These are phyloP conservation scores for Origma solitaria DNA, from an alignment of 2,113 vertebrate species.

Conservation along the genomic window DNA sequence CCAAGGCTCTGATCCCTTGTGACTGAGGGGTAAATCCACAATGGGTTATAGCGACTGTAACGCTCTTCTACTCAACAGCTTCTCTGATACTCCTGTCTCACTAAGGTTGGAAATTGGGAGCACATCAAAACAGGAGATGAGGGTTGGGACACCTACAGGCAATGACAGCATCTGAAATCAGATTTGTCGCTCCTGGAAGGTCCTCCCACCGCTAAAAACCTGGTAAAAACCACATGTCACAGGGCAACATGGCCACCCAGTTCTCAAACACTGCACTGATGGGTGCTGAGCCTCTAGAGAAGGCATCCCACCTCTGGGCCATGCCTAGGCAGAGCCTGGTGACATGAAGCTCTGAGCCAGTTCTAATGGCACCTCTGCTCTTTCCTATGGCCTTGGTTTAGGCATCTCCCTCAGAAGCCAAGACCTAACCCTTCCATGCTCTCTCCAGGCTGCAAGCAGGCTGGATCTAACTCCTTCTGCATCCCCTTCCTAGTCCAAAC, in stretches of 20 bases:
- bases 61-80: not conserved
- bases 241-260: accelerated
- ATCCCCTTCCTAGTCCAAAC: not conserved
- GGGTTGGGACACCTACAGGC: not conserved
- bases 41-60: not conserved
- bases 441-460: not conserved
- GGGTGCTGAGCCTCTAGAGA: not conserved
- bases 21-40: not conserved
- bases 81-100: not conserved
- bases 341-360: not conserved
- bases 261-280: not conserved
- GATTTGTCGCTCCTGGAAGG: not conserved
- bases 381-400: not conserved
- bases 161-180: not conserved
- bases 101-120: not conserved
- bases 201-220: not conserved
- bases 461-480: not conserved
- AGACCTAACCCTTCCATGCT: not conserved
- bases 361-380: not conserved
- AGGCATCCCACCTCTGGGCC: not conserved
- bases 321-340: not conserved
- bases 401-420: not conserved
- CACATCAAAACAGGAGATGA: not conserved
- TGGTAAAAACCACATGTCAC: not conserved
- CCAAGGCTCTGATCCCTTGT: not conserved